Evolutionary conservation across 2,797 vertebrate species (phyloP).

Genomic region (Cuculus canorus): DNA sequence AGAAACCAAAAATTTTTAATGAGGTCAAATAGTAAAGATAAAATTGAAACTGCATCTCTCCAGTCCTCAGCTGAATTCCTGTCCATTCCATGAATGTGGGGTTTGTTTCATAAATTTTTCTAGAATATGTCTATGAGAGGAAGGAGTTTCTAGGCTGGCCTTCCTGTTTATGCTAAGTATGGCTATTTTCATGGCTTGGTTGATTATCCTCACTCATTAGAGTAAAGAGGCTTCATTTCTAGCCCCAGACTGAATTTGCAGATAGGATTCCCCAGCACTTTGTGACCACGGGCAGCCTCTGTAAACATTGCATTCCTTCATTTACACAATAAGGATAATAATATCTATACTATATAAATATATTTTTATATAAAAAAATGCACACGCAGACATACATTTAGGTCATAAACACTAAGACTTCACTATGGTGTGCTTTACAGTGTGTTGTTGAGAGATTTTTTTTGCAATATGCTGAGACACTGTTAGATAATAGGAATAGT

Average conservation of each 20-base stretch:
- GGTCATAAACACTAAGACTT: background rate
- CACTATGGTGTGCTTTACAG: background rate
- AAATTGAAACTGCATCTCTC: background rate
- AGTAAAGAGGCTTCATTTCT: background rate
- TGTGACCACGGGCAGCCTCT: background rate
- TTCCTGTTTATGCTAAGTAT: background rate
- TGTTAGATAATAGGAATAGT: background rate
- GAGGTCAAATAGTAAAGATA: background rate
- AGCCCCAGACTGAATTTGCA: background rate
- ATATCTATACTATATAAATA: background rate
- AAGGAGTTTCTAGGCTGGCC: background rate
- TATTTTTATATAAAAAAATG: fast-evolving
- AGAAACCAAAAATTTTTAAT: background rate
- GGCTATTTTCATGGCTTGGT: background rate
- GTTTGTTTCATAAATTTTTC: background rate
- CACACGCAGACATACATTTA: fast-evolving
- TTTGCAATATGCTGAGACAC: background rate
- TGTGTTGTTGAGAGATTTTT: background rate
- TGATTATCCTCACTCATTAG: background rate
- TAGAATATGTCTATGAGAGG: background rate
- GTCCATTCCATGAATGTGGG: background rate
- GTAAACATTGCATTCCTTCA: background rate
- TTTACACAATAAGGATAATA: background rate
- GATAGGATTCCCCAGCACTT: background rate
- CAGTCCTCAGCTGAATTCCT: background rate